Percentiles rank a stretch among this genome's conserved stretches.
Conservation (phyloP, 2,113 vertebrate genomes). For the Cheilinus undulatus region DNA sequence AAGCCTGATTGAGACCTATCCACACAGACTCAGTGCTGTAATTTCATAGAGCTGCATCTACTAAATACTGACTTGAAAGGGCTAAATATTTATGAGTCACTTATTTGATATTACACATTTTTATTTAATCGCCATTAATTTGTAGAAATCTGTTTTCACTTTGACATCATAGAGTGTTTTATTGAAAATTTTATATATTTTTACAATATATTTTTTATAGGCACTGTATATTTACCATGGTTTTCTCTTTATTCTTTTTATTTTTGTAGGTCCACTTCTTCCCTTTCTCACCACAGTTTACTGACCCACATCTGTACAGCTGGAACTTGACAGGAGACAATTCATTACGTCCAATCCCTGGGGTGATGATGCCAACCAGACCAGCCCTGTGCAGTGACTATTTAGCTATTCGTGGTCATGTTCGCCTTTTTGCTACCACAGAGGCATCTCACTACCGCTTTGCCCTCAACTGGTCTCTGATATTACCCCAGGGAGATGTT, state of each 20-base stretch:
- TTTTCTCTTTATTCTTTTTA: conserved; percentile 20
- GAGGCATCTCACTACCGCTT: conserved; percentile 92
- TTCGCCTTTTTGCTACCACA: conserved; percentile 85
- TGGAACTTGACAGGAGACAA: conserved; percentile 94
- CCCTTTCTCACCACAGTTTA: conserved; percentile 94
- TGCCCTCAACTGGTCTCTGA: conserved; percentile 92
- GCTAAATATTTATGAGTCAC: too few relatives aligned
- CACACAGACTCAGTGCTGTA: too few relatives aligned
- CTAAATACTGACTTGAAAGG: too few relatives aligned
- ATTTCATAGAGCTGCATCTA: too few relatives aligned
- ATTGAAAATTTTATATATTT: too few relatives aligned
- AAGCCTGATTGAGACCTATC: too few relatives aligned
- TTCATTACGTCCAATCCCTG: conserved; percentile 84
- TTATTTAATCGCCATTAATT: too few relatives aligned
- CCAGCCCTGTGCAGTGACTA: conserved; percentile 91
- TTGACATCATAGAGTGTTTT: too few relatives aligned
- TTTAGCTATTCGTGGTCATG: conserved; percentile 87
- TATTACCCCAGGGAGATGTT: conserved; percentile 88
- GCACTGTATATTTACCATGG: not conserved
- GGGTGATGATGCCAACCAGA: conserved; percentile 87
- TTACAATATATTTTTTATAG: too few relatives aligned
- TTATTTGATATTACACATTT: too few relatives aligned
- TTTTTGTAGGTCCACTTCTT: conserved; percentile 85
- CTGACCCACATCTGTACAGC: conserved; percentile 89
- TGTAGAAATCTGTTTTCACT: too few relatives aligned